Base-by-base conservation (phyloP, 2,113 vertebrate genomes). In the Lucifuga dentata region DNA sequence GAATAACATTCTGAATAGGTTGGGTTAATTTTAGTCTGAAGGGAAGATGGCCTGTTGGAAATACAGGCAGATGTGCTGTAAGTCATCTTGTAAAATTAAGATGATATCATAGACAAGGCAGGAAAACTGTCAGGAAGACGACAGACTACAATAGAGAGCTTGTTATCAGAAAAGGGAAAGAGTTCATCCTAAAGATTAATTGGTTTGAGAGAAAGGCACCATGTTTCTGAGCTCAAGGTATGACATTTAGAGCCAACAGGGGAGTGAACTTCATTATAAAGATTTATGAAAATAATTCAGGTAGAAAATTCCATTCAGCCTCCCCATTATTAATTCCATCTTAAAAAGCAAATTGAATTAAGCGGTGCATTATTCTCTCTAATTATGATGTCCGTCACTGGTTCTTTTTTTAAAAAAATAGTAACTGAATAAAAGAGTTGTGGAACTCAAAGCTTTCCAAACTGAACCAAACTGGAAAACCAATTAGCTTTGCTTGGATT, bases 191-290 rank as follows among this genome's bases (percentile, higher is more conserved):
- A 86, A 87, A 86, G 88, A 92, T 91, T 91, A 91, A 92, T 92
- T 92, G 87, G 75, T 88, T 85, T 81, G 86, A 77, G 81, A 88
- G 83, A 84, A 84, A 76, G 81, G 83, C 72, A 40, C 66, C 68
- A 68, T 87, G 85, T 89, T 86, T 86, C 86, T 67, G 65, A 89
- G 87, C 78, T 90, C 76, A 82, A 84, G 62, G 80, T 88, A 62
- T 90, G 88, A 88, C 89, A 90, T 91, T 91, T 87, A 75, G 77
- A 88, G 74, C 87, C 89, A 90, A 86, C 87, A 86, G 79, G 82
- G 78, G 81, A 89, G 55, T 79, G 80, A 92, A 92, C 89, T 92
- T 92, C 88, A 93, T 92, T 91, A 92, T 88, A 74, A 73, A 89
- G 88, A 90, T 87, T 87, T 90, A 92, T 90, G 83, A 89, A 89